Percentiles rank a stretch among this genome's conserved stretches.
Conservation (phyloP, 1,140 invertebrate genomes). For the Trypoxylus dichotomus region DNA sequence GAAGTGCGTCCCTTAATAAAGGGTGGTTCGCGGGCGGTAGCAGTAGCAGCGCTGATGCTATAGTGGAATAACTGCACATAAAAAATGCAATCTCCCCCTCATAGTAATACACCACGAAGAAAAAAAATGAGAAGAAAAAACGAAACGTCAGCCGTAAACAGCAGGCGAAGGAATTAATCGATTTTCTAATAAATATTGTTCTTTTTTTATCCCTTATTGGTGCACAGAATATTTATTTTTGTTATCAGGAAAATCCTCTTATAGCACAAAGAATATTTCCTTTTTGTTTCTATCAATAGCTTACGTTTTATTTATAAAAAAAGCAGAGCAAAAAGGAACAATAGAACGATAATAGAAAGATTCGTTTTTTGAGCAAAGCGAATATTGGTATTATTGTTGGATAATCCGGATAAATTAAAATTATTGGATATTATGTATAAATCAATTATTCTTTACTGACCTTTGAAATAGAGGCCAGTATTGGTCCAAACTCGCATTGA, state of each 20-base stretch:
- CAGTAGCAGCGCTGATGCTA: neutral
- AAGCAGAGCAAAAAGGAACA: neutral
- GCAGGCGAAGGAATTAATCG: slow-evolving; percentile 11
- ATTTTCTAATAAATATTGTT: slow-evolving; percentile 10
- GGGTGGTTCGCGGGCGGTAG: slow-evolving; percentile 31
- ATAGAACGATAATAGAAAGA: neutral
- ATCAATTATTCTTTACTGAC: slow-evolving; percentile 45
- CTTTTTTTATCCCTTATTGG: neutral
- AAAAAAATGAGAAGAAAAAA: slow-evolving; percentile 1
- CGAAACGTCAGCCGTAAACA: neutral
- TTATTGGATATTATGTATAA: slow-evolving; percentile 9
- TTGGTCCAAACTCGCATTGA: slow-evolving; percentile 54
- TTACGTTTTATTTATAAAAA: neutral
- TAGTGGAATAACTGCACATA: slow-evolving; percentile 44
- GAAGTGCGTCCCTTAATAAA: slow-evolving; percentile 40
- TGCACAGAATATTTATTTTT: neutral
- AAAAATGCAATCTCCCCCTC: slow-evolving; percentile 47
- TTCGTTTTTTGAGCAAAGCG: neutral
- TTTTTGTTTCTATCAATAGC: neutral
- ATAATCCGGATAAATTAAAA: neutral
- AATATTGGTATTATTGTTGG: neutral
- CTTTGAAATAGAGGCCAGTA: slow-evolving; percentile 54
- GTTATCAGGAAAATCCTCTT: slow-evolving; percentile 1
- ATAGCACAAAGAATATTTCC: neutral
- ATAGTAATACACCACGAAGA: slow-evolving; percentile 22